Percentiles rank a stretch among this genome's conserved stretches.
These are phyloP conservation scores for Oxystoma pomonae DNA, from an alignment of 2,888 invertebrate species.

Conservation along the genomic window DNA sequence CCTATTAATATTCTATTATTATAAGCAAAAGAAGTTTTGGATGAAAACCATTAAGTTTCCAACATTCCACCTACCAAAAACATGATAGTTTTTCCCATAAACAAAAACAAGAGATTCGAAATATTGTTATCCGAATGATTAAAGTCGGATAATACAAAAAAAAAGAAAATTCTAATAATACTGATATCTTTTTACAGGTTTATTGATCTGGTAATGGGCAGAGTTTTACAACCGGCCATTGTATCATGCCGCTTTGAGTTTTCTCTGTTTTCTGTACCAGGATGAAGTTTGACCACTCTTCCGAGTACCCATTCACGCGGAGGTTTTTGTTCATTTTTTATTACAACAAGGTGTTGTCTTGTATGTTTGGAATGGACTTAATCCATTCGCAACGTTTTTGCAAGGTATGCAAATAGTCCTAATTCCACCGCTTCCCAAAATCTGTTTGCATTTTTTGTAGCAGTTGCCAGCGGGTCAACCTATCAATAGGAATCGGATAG, in stretches of 20 bases:
- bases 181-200: background rate
- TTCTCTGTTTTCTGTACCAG: too few species aligned
- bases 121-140: too few species aligned
- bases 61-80: too few species aligned
- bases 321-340: background rate
- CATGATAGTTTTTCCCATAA: too few species aligned
- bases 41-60: too few species aligned
- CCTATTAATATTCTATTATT: too few species aligned
- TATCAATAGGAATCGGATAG: background rate
- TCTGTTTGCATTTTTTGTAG: background rate
- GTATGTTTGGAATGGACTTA: background rate
- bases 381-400: background rate
- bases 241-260: background rate
- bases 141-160: background rate
- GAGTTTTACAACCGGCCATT: background rate
- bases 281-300: background rate
- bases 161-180: background rate
- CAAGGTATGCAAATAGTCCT: background rate
- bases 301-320: background rate
- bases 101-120: too few species aligned
- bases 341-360: background rate
- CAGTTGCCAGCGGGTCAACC: background rate
- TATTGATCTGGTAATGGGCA: background rate
- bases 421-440: background rate
- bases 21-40: too few species aligned